Evolutionary conservation across 2,797 vertebrate species (phyloP).

Genomic region (Phrynocephalus forsythii): DNA sequence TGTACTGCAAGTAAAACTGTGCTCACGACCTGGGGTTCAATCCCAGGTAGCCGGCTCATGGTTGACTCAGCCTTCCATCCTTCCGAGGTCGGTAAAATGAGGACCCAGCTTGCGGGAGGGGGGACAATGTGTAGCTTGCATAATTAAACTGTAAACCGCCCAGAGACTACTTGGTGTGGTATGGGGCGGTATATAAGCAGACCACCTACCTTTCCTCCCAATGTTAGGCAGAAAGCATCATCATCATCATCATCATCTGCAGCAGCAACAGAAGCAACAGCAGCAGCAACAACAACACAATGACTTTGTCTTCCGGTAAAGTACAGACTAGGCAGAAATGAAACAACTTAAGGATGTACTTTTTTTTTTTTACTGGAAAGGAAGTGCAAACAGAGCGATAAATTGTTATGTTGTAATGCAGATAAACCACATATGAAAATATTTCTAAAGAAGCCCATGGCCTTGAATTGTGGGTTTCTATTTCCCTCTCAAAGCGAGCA

Average conservation of each 20-base stretch:
- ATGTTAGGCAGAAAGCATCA: neutral
- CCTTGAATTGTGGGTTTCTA: neutral
- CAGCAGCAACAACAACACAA: neutral
- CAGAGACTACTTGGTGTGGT: too few relatives aligned
- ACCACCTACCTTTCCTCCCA: neutral
- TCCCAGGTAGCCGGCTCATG: too few relatives aligned
- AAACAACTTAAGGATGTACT: neutral
- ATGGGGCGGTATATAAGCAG: too few relatives aligned
- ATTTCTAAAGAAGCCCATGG: neutral
- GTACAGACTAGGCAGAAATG: neutral
- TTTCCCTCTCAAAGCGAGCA: neutral
- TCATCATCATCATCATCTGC: too few relatives aligned
- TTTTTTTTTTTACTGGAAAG: neutral
- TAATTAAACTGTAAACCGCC: too few relatives aligned
- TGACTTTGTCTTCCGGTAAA: neutral
- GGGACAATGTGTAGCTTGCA: too few relatives aligned
- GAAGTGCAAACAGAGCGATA: neutral
- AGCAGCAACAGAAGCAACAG: too few relatives aligned
- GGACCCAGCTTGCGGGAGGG: too few relatives aligned
- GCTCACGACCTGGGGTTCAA: too few relatives aligned
- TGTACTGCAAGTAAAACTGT: too few relatives aligned
- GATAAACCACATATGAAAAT: neutral
- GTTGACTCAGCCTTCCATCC: too few relatives aligned
- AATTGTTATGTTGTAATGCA: neutral
- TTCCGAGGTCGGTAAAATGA: too few relatives aligned